A percentile compares a stretch with the other conserved stretches of the same genome.
Evolutionary conservation across 1,140 invertebrate species (phyloP).

Genomic region (Teleogryllus occipitalis): DNA sequence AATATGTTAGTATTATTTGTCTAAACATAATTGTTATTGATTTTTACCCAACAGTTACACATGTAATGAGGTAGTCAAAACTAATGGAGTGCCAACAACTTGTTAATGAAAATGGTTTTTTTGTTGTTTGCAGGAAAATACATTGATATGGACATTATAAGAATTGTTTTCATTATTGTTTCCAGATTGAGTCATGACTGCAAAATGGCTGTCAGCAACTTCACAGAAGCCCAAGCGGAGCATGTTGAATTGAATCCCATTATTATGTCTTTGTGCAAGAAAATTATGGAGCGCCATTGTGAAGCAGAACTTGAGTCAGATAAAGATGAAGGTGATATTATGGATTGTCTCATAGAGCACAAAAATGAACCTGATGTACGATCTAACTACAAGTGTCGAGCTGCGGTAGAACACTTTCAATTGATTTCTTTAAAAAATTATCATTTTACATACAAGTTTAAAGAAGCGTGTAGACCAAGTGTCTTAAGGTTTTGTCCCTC

Average conservation of each 20-base stretch:
- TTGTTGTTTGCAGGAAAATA: too few species aligned
- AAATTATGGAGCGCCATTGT: slow-evolving; percentile 77
- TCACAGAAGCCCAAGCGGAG: slow-evolving; percentile 81
- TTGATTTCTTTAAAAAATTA: slow-evolving; percentile 89
- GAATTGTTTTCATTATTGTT: slow-evolving; percentile 19
- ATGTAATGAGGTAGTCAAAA: too few species aligned
- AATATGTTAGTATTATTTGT: too few species aligned
- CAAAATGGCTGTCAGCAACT: slow-evolving; percentile 68
- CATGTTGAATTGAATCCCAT: slow-evolving; percentile 80
- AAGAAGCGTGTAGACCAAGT: slow-evolving; percentile 80
- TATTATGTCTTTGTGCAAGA: slow-evolving; percentile 70
- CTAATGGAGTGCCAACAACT: too few species aligned
- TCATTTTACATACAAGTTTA: slow-evolving; percentile 91
- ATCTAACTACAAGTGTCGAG: slow-evolving; percentile 74
- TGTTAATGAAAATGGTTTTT: too few species aligned
- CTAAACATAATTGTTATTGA: too few species aligned
- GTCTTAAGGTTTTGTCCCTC: slow-evolving; percentile 71
- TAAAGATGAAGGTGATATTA: slow-evolving; percentile 52
- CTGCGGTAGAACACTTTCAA: slow-evolving; percentile 90
- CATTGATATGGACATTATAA: too few species aligned
- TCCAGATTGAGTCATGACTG: slow-evolving; percentile 49
- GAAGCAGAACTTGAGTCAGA: slow-evolving; percentile 55
- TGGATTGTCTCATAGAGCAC: slow-evolving; percentile 71
- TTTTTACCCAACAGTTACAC: too few species aligned
- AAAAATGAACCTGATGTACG: slow-evolving; percentile 77